Evolutionary conservation across 2,113 vertebrate genomes (phyloP), one percentile per base, ranked within the genome.

Genomic region (Chunga burmeisteri): DNA sequence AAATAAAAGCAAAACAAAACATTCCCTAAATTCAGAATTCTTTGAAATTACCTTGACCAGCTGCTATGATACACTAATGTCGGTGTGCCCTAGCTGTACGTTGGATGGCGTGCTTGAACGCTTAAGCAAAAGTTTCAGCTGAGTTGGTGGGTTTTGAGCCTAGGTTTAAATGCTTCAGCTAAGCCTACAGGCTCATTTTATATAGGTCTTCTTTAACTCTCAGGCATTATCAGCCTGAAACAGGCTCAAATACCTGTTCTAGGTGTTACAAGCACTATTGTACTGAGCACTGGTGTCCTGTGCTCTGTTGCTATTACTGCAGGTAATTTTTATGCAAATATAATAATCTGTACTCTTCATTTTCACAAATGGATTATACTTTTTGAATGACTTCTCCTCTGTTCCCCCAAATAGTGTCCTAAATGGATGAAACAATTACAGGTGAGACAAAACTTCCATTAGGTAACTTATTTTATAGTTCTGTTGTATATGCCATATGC

Each of bases 1-100:
- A 94, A 88, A 92, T 74, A 59, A 94, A 91, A 84, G 22, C 61
- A 95, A 94, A 85, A 25, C 26, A 75, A 68, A 94, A 44, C 29
- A 55, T 73, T 95, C n/a, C 70, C 53, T 77, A 11, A 55, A 47
- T 66, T 85, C 46, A 61, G 36, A 87, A 80, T 50, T 72, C 61
- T 91, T 79, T 93, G 70, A 93, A 89, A 72, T 77, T 65, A 53
- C 42, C 83, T 56, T 62, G 42, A 42, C 13, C 58, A 58, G 40
- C 67, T 94, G n/a, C 72, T 92, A 59, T 19, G 47, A 42, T 59
- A 61, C n/a, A 30, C 10, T n/a, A 17, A 11, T 49, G 42, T 34
- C 10, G 6, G 21, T 56, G 36, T 62, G 34, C 46, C 36, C 10
- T 61, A 70, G 44, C 22, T 46, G 27, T n/a, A n/a, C 30, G 21